Conservation (phyloP, 2,113 vertebrate genomes). For the Eubucco bourcierii region DNA sequence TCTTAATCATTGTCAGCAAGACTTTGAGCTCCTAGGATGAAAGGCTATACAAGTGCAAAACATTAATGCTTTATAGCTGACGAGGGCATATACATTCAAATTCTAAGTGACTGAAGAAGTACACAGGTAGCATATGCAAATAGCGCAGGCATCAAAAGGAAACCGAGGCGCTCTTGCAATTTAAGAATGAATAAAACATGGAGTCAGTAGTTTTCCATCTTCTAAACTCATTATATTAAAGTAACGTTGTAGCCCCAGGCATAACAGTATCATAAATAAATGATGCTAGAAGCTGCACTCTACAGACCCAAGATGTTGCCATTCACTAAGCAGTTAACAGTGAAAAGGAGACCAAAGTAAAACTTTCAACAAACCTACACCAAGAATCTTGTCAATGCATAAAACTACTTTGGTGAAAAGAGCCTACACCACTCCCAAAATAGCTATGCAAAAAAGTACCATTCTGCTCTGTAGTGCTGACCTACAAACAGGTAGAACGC, state of each 20-base stretch:
- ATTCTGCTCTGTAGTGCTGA: background rate
- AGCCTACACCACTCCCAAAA: background rate
- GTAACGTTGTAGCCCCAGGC: background rate
- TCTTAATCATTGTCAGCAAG: constrained; percentile 24
- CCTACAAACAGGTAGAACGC: background rate
- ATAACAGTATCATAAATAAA: background rate
- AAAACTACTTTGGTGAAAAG: background rate
- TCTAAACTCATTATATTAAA: constrained; percentile 24
- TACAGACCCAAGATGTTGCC: background rate
- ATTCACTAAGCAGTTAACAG: background rate
- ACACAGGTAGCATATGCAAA: constrained; percentile 48
- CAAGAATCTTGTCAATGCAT: background rate
- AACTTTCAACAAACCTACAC: background rate
- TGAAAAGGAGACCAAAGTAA: background rate
- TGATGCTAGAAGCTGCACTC: background rate
- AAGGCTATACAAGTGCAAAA: constrained; percentile 66
- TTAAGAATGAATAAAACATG: constrained; percentile 57
- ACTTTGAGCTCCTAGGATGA: constrained; percentile 31
- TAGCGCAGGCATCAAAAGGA: constrained; percentile 52
- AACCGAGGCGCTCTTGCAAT: background rate
- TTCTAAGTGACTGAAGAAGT: constrained; percentile 23
- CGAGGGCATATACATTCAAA: constrained; percentile 56
- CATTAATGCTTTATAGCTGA: constrained; percentile 39
- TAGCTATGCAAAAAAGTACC: background rate
- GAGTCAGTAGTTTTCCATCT: background rate